A percentile compares a stretch with the other conserved stretches of the same genome.
Conservation (phyloP, 2,888 invertebrate genomes). For the Slavum lentiscoides region DNA sequence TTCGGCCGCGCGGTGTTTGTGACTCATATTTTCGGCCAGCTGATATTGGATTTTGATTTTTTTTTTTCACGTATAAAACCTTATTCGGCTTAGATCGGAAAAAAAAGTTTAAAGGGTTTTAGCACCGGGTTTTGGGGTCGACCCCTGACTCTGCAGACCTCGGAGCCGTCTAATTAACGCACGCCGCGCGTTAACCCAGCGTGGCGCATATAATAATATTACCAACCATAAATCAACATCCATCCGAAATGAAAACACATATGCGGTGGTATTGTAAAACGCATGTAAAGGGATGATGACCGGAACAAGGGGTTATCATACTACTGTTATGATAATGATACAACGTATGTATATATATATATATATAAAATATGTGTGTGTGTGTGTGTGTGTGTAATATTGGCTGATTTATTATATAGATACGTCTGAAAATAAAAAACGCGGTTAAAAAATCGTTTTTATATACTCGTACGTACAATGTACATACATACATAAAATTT, state of each 20-base stretch:
- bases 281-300: constrained; percentile 45
- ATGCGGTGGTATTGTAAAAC: constrained; percentile 39
- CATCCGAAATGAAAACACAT: constrained; percentile 49
- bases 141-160: constrained; percentile 27
- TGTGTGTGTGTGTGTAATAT: neutral
- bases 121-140: constrained; percentile 35
- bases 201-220: constrained; percentile 32
- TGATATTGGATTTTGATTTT: constrained; percentile 45
- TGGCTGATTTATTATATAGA: constrained; percentile 30
- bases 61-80: constrained; percentile 21
- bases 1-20: constrained; percentile 20
- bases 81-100: neutral
- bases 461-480: too few species aligned
- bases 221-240: constrained; percentile 49
- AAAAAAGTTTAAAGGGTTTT: constrained; percentile 44
- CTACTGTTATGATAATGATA: constrained; percentile 45
- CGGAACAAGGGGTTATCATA: constrained; percentile 26
- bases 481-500: neutral
- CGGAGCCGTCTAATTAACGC: constrained; percentile 47
- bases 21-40: constrained; percentile 29
- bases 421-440: neutral
- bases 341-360: neutral
- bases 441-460: neutral
- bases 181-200: constrained; percentile 4
- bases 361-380: too few species aligned